These are phyloP conservation scores for Scolopax bukidnonensis DNA, from an alignment of 2,797 vertebrate genomes.

Conservation along the genomic window DNA sequence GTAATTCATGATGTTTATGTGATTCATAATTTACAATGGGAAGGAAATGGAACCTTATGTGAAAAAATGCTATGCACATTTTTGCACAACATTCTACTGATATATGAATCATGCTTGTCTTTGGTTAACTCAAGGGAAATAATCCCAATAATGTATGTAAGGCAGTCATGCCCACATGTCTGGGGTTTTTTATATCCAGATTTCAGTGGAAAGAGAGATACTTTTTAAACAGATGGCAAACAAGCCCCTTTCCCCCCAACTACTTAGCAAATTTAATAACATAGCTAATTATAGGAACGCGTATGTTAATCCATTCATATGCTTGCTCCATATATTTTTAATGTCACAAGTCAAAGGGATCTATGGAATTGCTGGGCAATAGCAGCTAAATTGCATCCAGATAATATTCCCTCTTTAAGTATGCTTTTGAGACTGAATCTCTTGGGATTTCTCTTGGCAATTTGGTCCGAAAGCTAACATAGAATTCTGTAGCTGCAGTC, in stretches of 20 bases:
- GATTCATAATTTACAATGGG: constrained; percentile 54
- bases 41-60: constrained; percentile 37
- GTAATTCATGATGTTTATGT: constrained; percentile 25
- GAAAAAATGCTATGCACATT: constrained; percentile 56
- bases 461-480: not conserved
- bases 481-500: not conserved
- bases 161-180: constrained; percentile 59
- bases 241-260: constrained; percentile 39
- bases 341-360: constrained; percentile 35
- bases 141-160: constrained; percentile 62
- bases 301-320: constrained; percentile 47
- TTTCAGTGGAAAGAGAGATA: constrained; percentile 59
- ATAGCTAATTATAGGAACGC: constrained; percentile 40
- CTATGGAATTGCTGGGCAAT: constrained; percentile 31
- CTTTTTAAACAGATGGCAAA: constrained; percentile 69
- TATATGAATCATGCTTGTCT: constrained; percentile 62
- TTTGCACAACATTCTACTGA: constrained; percentile 57
- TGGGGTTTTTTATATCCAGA: constrained; percentile 61
- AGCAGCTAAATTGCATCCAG: constrained; percentile 46
- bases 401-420: not conserved
- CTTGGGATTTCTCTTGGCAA: not conserved
- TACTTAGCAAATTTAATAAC: constrained; percentile 69
- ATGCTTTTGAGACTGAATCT: not conserved
- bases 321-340: constrained; percentile 45
- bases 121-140: constrained; percentile 62